Conservation (phyloP, 2,113 vertebrate species). For the Dasyurus viverrinus region DNA sequence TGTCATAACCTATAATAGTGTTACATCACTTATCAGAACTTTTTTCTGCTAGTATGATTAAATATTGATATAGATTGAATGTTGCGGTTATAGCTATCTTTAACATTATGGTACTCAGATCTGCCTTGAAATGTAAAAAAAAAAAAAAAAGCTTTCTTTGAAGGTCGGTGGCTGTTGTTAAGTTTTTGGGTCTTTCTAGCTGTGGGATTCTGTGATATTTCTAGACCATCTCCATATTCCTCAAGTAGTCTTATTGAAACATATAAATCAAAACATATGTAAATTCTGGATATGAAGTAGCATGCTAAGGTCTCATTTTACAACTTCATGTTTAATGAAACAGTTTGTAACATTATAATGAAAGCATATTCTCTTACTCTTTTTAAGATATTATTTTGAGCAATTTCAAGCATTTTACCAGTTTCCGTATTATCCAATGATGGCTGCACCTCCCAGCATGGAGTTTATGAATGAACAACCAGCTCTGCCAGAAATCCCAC, state of each 20-base stretch:
- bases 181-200: not conserved
- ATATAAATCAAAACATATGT: not conserved
- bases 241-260: not conserved
- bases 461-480: slow-evolving; percentile 75
- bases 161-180: not conserved
- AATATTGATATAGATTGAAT: not conserved
- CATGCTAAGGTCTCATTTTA: not conserved
- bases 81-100: not conserved
- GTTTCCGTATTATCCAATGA: slow-evolving; percentile 79
- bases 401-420: slow-evolving; percentile 83
- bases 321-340: not conserved
- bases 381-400: slow-evolving; percentile 83
- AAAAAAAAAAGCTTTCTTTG: not conserved
- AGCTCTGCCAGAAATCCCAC: slow-evolving; percentile 66
- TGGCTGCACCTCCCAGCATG: slow-evolving; percentile 77
- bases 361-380: not conserved
- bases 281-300: not conserved
- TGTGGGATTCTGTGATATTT: not conserved
- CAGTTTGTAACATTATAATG: not conserved
- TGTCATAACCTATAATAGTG: not conserved
- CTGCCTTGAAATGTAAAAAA: not conserved
- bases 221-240: not conserved
- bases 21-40: not conserved
- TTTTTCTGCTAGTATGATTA: not conserved
- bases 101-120: not conserved